Base-by-base conservation (phyloP, 2,797 vertebrate species). In the Pagetopsis macropterus region DNA sequence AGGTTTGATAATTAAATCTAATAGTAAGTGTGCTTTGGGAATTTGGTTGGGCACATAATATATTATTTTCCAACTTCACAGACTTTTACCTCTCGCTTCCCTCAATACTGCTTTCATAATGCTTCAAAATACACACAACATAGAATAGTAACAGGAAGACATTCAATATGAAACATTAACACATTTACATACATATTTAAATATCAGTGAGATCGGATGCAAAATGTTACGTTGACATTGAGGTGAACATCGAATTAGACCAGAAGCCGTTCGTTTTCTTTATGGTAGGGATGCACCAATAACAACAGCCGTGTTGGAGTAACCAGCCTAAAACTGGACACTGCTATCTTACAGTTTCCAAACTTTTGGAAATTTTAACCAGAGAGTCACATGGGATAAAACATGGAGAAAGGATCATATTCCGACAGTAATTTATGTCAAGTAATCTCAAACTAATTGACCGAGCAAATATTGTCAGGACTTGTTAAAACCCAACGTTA, bases 131-230 rank as follows among this genome's bases (percentile, higher is more conserved):
- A 84, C 75, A 88, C 65, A 81, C 37, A 74, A 77, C 65, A 78
- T 9, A 82, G 21, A 84, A 84, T 78, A 76, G 49, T 66, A 80
- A 72, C 11, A 87, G 84, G 83, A 89, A 89, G 79, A 93, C 91
- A 91, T 92, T 92, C 75, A 89, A 82, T 77, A 77, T 84, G 83
- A 79, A 81, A 91, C 84, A 84, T 75, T 76, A 33, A 91, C 58
- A 92, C 85, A 72, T 83, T 78, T 89, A 92, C 78, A 86, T 81
- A 89, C 75, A 85, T 81, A 76, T 75, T 43, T 81, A 85, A 79
- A 87, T 75, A 87, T 80, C 60, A 78, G 66, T 84, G 78, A 85
- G 63, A 54, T 66, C 54, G 78, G 78, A 90, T 84, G 76, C 66
- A 69, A 81, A 75, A 69, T 74, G 50, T 64, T 70, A 76, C 70